Evolutionary conservation across 2,888 invertebrate genomes (phyloP).

Genomic region (Cheilosia variabilis): DNA sequence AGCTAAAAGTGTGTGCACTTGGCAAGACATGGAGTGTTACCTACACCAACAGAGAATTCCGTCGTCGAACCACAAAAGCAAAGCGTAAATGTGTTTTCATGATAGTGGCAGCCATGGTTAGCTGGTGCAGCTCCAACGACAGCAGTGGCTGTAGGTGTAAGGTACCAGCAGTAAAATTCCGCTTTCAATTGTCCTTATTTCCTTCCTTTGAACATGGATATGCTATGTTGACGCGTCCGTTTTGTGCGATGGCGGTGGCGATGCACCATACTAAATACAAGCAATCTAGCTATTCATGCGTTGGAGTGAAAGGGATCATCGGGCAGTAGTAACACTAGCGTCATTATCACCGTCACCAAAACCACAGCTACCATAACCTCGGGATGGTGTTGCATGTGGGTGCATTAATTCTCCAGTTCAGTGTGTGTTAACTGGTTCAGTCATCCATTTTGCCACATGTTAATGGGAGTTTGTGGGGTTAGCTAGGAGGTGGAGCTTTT

Average conservation of each 20-base stretch:
- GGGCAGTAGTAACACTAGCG: conserved; percentile 42
- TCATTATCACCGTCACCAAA: conserved; percentile 57
- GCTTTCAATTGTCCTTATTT: conserved; percentile 68
- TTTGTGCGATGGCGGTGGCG: not conserved
- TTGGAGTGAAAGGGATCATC: conserved; percentile 60
- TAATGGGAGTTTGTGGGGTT: conserved; percentile 31
- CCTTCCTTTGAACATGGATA: conserved; percentile 57
- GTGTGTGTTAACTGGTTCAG: conserved; percentile 63
- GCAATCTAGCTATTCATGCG: conserved; percentile 40
- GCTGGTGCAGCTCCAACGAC: conserved; percentile 24
- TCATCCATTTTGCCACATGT: conserved; percentile 56
- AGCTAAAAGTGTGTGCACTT: conserved; percentile 37
- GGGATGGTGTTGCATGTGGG: not conserved
- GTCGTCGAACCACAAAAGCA: conserved; percentile 64
- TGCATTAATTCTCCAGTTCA: conserved; percentile 56
- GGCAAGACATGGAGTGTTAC: conserved; percentile 18
- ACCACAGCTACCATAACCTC: conserved; percentile 20
- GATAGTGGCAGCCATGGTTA: conserved; percentile 64
- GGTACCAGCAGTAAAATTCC: conserved; percentile 48
- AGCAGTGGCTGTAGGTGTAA: conserved; percentile 30
- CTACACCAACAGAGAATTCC: conserved; percentile 29
- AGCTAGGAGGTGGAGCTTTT: conserved; percentile 24
- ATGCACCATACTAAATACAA: not conserved
- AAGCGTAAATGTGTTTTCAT: conserved; percentile 72
- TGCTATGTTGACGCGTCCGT: conserved; percentile 2